Evolutionary conservation across 2,797 vertebrate species (phyloP).

Genomic region (Xenentodon cancila): DNA sequence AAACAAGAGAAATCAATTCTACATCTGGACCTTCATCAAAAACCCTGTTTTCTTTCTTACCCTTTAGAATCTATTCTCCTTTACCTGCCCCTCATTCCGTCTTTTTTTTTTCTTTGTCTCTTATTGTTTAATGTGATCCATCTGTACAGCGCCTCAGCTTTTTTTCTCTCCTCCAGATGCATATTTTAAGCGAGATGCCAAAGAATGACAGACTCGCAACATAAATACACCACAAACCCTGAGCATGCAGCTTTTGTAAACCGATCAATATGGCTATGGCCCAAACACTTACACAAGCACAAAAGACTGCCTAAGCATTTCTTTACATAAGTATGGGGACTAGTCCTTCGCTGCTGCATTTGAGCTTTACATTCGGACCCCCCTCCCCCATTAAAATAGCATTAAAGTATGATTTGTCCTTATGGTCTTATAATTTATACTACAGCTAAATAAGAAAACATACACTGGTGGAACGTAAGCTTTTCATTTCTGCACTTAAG

Average conservation of each 20-base stretch:
- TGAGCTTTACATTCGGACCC: background rate
- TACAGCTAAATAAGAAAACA: background rate
- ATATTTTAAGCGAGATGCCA: constrained; percentile 27
- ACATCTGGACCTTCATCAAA: constrained; percentile 64
- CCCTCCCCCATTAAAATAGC: background rate
- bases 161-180: constrained; percentile 21
- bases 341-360: background rate
- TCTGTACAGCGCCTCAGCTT: background rate
- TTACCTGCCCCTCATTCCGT: constrained; percentile 9
- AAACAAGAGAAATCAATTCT: constrained; percentile 60
- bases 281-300: constrained; percentile 31
- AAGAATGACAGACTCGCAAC: constrained; percentile 17
- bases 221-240: constrained; percentile 45
- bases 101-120: constrained; percentile 9
- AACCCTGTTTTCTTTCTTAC: constrained; percentile 2
- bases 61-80: constrained; percentile 2
- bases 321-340: background rate
- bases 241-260: constrained; percentile 56
- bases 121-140: constrained; percentile 13
- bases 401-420: background rate
- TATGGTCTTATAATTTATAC: background rate
- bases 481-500: too few relatives aligned
- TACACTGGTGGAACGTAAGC: too few relatives aligned
- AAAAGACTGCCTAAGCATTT: constrained; percentile 14
- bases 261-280: constrained; percentile 47